phyloP scores from a whole-genome alignment of 2,797 vertebrate species.

The Scyliorhinus canicula region DNA sequence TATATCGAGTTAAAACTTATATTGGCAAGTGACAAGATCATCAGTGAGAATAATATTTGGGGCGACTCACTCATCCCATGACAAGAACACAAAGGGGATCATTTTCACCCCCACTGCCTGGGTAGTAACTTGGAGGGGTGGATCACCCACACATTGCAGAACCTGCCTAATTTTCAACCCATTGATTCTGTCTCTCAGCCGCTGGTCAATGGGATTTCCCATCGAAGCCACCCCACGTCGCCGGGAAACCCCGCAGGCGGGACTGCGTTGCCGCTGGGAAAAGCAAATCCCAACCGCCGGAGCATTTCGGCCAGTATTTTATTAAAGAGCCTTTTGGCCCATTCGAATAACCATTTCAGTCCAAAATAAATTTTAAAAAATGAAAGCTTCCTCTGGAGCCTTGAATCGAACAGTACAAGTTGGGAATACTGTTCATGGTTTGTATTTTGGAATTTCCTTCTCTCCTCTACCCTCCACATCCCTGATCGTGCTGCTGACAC shows the following conservation, averaged over 20 bases:
- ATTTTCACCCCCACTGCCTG: background rate
- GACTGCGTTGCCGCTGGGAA: too few relatives aligned
- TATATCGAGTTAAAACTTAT: background rate
- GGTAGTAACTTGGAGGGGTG: background rate
- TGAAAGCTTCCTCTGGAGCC: background rate
- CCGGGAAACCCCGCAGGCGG: too few relatives aligned
- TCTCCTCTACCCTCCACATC: background rate
- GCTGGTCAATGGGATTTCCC: too few relatives aligned
- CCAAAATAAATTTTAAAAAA: background rate
- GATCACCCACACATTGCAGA: background rate
- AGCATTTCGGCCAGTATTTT: too few relatives aligned
- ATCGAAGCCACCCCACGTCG: too few relatives aligned
- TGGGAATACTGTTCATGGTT: background rate
- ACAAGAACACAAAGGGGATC: background rate
- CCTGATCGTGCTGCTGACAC: background rate
- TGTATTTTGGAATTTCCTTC: background rate
- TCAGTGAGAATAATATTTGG: background rate
- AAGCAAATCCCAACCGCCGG: too few relatives aligned
- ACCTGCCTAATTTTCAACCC: background rate
- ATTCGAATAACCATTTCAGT: background rate
- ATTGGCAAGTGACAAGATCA: background rate
- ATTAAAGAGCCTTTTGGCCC: background rate
- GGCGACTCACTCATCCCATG: background rate
- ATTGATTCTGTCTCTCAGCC: background rate
- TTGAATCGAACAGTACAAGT: background rate